phyloP scores from a whole-genome alignment of 1,140 invertebrate species.

The Alviniconcha marisindica region DNA sequence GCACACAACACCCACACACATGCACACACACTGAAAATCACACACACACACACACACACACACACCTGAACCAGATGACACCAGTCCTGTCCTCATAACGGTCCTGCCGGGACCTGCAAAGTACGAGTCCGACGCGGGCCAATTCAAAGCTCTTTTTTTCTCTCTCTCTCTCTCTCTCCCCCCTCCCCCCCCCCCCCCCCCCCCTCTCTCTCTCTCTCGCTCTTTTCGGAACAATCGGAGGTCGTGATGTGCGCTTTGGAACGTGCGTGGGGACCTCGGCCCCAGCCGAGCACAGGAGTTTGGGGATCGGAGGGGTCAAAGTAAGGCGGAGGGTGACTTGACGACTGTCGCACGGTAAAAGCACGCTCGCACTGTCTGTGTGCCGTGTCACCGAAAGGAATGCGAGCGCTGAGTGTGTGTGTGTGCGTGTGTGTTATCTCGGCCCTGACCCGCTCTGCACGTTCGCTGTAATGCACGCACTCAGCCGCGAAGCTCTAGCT shows the following conservation, averaged over 20 bases:
- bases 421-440: constrained; percentile 32
- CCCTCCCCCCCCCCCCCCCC: not conserved
- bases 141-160: not conserved
- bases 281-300: not conserved
- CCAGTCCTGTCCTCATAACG: not conserved
- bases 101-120: too few relatives aligned
- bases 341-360: constrained; percentile 19
- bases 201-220: not conserved
- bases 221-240: not conserved
- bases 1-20: not conserved
- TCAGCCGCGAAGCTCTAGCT: constrained; percentile 39
- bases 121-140: too few relatives aligned
- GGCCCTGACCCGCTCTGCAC: constrained; percentile 43
- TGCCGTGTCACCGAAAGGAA: constrained; percentile 26
- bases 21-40: too few relatives aligned
- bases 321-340: not conserved
- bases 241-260: constrained; percentile 4
- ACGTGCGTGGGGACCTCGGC: not conserved
- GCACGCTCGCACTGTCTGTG: constrained; percentile 28
- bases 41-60: too few relatives aligned
- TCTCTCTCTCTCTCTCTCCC: not conserved
- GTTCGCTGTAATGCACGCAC: constrained; percentile 47
- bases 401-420: constrained; percentile 21
- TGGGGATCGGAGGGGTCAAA: not conserved
- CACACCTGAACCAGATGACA: too few relatives aligned